Evolutionary conservation across 2,888 invertebrate genomes (phyloP).

Genomic region (Leucophora obtusa): DNA sequence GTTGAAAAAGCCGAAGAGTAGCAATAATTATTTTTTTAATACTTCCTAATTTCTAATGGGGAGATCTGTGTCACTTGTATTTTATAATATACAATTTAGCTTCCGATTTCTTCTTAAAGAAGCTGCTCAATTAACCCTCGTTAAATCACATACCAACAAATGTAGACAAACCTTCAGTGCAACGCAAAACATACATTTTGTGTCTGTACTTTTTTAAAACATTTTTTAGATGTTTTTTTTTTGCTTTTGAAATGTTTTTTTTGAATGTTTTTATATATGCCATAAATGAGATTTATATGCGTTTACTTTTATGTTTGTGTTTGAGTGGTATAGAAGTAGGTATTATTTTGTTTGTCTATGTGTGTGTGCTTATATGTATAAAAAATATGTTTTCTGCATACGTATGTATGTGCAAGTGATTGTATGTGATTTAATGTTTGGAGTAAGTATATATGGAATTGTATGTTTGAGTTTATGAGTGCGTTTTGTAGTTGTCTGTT

Average conservation of each 20-base stretch:
- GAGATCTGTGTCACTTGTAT: too few species aligned
- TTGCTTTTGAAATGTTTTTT: background rate
- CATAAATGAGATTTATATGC: conserved; percentile 54
- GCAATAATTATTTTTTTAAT: too few species aligned
- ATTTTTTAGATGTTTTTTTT: conserved; percentile 17
- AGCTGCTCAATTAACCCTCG: background rate
- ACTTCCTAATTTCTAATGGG: too few species aligned
- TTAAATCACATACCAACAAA: background rate
- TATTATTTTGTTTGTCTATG: background rate
- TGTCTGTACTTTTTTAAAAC: conserved; percentile 4
- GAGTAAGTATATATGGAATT: background rate
- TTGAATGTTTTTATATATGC: conserved; percentile 22
- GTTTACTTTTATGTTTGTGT: conserved; percentile 29
- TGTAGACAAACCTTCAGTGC: conserved; percentile 23
- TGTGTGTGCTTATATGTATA: background rate
- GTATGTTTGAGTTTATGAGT: background rate
- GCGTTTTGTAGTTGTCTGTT: conserved; percentile 12
- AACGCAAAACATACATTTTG: conserved; percentile 34
- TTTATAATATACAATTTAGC: too few species aligned
- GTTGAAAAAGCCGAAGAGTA: too few species aligned
- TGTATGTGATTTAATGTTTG: conserved; percentile 41
- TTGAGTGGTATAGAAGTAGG: background rate
- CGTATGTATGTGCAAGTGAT: conserved; percentile 46
- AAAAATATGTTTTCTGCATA: too few species aligned
- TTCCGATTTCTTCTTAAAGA: background rate